Evolutionary conservation across 2,113 vertebrate species (phyloP).

Genomic region (Falcunculus frontatus): DNA sequence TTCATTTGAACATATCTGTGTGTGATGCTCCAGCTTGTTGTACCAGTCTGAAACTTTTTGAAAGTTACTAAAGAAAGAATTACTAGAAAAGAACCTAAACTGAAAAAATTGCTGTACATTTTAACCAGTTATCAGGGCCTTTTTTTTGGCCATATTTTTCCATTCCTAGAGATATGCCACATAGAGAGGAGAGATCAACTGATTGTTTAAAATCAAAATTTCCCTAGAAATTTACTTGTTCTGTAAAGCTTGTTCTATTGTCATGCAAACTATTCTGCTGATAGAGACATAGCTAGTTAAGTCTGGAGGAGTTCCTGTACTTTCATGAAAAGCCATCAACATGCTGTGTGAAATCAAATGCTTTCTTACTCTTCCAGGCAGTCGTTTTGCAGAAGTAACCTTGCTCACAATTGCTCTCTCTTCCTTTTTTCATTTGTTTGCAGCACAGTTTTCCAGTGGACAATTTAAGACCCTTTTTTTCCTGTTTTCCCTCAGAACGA

Average conservation of each 20-base stretch:
- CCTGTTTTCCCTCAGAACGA: constrained; percentile 81
- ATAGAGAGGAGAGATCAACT: neutral
- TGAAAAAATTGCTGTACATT: neutral
- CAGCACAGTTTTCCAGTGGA: too few species aligned
- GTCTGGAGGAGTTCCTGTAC: neutral
- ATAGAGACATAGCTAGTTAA: neutral
- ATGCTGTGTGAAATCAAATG: neutral
- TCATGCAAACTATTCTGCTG: neutral
- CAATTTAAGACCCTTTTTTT: neutral
- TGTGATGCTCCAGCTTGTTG: neutral
- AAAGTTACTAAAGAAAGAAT: neutral
- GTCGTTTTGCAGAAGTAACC: neutral
- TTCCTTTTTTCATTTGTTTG: neutral
- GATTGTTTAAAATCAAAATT: neutral
- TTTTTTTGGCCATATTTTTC: neutral
- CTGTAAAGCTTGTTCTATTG: neutral
- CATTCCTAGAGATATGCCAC: neutral
- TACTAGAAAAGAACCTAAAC: neutral
- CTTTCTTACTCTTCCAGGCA: neutral
- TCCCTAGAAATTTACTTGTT: neutral
- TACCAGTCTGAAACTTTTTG: neutral
- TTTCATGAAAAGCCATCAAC: neutral
- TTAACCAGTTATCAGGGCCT: neutral
- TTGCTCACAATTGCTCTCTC: neutral
- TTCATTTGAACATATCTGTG: neutral